Conservation (phyloP, 1,140 invertebrate species). For the Paralvinella palmiformis region DNA sequence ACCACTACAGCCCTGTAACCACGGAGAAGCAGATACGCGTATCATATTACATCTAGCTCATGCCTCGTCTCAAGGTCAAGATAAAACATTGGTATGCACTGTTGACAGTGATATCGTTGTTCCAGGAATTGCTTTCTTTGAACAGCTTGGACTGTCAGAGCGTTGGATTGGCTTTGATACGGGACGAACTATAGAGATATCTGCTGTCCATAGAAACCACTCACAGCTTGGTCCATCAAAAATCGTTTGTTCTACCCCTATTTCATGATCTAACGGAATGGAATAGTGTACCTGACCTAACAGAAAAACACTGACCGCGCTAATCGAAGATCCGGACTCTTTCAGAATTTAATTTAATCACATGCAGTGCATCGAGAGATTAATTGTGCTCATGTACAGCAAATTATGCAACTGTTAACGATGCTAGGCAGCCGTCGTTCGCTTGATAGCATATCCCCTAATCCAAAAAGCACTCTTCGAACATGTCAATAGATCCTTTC, state of each 20-base stretch:
- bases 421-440: neutral
- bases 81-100: neutral
- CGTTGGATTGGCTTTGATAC: neutral
- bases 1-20: too few species aligned
- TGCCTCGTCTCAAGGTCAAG: neutral
- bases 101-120: constrained; percentile 2
- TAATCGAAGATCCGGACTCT: too few species aligned
- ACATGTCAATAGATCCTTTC: neutral
- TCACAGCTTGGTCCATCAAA: neutral
- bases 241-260: too few species aligned
- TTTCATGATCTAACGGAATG: too few species aligned
- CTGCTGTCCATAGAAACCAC: neutral
- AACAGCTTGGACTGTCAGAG: constrained; percentile 2
- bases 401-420: too few species aligned
- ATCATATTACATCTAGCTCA: neutral
- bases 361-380: too few species aligned
- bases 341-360: too few species aligned
- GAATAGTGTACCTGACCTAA: too few species aligned
- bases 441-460: neutral
- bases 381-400: too few species aligned
- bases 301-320: too few species aligned
- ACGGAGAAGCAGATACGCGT: neutral
- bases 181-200: neutral
- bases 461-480: neutral
- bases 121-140: neutral